A percentile compares a stretch with the other conserved stretches of the same genome.
Conservation (phyloP, 2,797 vertebrate species). For the Oreortyx pictus region DNA sequence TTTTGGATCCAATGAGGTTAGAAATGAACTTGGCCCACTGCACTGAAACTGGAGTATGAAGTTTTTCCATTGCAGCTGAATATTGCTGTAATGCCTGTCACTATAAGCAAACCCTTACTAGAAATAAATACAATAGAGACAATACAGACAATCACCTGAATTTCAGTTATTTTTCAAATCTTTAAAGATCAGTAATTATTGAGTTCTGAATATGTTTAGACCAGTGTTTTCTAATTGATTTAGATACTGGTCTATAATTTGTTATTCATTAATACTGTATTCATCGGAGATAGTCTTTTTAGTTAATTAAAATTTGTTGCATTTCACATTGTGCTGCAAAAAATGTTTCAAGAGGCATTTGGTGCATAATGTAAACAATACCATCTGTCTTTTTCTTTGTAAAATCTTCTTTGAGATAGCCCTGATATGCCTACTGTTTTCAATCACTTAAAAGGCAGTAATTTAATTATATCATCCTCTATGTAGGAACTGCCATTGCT, state of each 20-base stretch:
- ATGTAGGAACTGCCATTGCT: constrained; percentile 76
- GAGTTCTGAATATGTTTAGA: background rate
- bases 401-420: constrained; percentile 77
- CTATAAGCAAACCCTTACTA: background rate
- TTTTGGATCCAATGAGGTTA: background rate
- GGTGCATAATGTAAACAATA: constrained; percentile 69
- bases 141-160: background rate
- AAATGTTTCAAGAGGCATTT: constrained; percentile 34
- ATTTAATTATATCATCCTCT: constrained; percentile 79
- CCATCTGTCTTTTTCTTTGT: constrained; percentile 71
- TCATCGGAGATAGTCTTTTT: background rate
- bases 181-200: background rate
- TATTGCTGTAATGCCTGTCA: background rate
- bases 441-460: constrained; percentile 85
- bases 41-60: background rate
- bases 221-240: background rate
- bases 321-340: constrained; percentile 58
- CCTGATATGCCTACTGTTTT: constrained; percentile 78
- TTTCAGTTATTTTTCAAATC: background rate
- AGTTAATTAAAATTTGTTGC: constrained; percentile 40
- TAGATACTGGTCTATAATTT: background rate
- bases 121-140: constrained; percentile 6
- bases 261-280: constrained; percentile 2
- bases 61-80: constrained; percentile 50
- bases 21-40: constrained; percentile 36